Percentiles rank a stretch among this genome's conserved stretches.
phyloP scores from a whole-genome alignment of 1,140 invertebrate genomes.

The Oncopodura yosiiana region DNA sequence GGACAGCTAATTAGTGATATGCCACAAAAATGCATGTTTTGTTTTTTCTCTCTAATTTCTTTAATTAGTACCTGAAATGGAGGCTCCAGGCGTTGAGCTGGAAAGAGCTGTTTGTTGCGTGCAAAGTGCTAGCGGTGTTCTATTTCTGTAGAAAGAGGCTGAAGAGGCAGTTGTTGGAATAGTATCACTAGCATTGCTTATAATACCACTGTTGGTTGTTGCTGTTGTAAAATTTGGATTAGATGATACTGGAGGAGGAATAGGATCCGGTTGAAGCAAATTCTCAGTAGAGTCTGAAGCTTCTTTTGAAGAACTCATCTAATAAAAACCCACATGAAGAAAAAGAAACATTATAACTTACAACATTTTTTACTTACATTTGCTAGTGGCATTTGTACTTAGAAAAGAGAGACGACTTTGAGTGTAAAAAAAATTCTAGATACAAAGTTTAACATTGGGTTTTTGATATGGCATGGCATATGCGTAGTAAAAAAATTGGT shows the following conservation, averaged over 20 bases:
- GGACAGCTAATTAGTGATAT: too few species aligned
- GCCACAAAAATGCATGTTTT: neutral
- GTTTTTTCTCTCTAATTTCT: neutral
- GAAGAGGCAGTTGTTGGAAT: neutral
- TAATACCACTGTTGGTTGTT: neutral
- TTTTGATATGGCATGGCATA: too few species aligned
- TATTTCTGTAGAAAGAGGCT: neutral
- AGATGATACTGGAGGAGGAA: neutral
- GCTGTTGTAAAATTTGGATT: neutral
- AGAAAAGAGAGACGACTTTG: too few species aligned
- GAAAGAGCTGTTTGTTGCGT: constrained; percentile 30
- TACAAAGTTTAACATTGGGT: too few species aligned
- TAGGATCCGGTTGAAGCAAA: neutral
- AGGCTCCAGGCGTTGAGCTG: constrained; percentile 6
- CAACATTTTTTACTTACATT: too few species aligned
- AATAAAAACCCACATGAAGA: too few species aligned
- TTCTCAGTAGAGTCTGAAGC: constrained; percentile 17
- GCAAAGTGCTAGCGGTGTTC: constrained; percentile 26
- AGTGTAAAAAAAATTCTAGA: too few species aligned
- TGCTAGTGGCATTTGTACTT: too few species aligned
- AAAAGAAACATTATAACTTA: too few species aligned
- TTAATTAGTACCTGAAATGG: neutral
- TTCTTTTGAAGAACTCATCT: too few species aligned
- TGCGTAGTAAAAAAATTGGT: too few species aligned
- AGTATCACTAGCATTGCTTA: neutral